Conservation (phyloP, 37 sponge, comb jelly and placozoan genomes). For the Ianthella basta region DNA sequence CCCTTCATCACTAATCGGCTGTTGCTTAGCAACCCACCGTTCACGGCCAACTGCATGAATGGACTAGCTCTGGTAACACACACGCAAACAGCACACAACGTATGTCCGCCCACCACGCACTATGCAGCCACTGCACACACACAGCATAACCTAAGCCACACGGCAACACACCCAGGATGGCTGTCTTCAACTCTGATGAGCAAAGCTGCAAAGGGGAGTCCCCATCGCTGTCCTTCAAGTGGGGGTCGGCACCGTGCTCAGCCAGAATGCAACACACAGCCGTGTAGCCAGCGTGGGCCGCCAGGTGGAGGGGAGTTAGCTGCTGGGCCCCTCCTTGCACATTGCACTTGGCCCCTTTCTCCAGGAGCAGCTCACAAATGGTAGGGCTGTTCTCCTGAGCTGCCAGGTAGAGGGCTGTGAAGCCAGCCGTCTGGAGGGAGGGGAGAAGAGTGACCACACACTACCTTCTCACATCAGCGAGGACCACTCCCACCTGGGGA, state of each 20-base stretch:
- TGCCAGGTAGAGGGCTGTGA: constrained; percentile 73
- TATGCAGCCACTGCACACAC: no score
- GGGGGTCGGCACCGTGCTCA: constrained; percentile 53
- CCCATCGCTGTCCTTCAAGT: constrained; percentile 57
- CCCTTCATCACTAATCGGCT: no score
- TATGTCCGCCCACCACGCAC: no score
- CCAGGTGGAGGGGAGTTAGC: constrained; percentile 70
- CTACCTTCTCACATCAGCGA: background rate
- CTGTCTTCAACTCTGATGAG: constrained; percentile 32
- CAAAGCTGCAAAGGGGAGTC: constrained; percentile 65
- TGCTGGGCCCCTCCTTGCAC: constrained; percentile 48
- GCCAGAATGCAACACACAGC: constrained; percentile 48
- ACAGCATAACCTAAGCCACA: no score
- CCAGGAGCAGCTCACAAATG: constrained; percentile 63
- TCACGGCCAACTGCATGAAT: no score
- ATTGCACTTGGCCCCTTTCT: constrained; percentile 55
- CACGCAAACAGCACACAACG: no score
- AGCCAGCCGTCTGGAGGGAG: constrained; percentile 38
- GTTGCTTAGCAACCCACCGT: no score
- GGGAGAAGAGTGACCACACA: background rate
- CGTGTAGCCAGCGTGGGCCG: constrained; percentile 51
- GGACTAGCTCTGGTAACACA: no score
- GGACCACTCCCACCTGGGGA: constrained; percentile 27
- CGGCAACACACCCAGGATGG: constrained; percentile 44
- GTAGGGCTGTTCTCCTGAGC: constrained; percentile 40